Base-by-base conservation (phyloP, 1,140 invertebrate species). In the Magallana gigas region DNA sequence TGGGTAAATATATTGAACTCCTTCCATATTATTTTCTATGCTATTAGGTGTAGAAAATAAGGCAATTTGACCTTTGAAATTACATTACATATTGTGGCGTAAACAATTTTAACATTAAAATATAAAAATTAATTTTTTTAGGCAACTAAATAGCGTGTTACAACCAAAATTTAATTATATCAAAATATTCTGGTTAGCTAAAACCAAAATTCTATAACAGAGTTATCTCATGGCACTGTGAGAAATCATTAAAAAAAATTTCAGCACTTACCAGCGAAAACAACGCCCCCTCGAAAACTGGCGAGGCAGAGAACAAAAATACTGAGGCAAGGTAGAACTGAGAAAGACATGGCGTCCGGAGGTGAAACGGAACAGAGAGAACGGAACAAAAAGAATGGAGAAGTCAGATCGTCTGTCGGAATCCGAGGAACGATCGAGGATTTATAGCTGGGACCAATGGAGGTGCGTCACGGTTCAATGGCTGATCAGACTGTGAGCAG, bases 401-500 rank as follows among this genome's bases (percentile, higher is more conserved):
- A 29, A 9, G 8, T 8, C 68, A 76, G 68, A 18, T 76, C 23
- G 68, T 29, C 68, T 76, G 8, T 23, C 8, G 1, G 68, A 29
- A 12, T 29, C 11, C 68, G 8, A 8, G 8, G 68, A 76, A 23
- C 23, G 36, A 11, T 36, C 68, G 23, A 9, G 36, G 9, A 18
- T 76, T 76, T 76, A 76, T 76, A 76, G 23, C 23, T 76, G n/a
- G 68, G 36, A 48, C 36, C 36, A 5, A 76, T 71, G 68, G 23
- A 12, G 68, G 68, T 29, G 68, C 11, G 23, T 29, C 23, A 76
- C 68, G 23, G 68, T 36, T 76, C 68, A 76, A 29, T 76, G 18
- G 23, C 3, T 76, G 68, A 76, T 76, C 64, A 71, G 64, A 29
- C 64, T 76, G 68, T 76, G 12, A 48, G 36, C 68, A 76, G 68